These are phyloP conservation scores for Vanessa atalanta DNA, from an alignment of 1,140 invertebrate genomes.

Conservation along the genomic window DNA sequence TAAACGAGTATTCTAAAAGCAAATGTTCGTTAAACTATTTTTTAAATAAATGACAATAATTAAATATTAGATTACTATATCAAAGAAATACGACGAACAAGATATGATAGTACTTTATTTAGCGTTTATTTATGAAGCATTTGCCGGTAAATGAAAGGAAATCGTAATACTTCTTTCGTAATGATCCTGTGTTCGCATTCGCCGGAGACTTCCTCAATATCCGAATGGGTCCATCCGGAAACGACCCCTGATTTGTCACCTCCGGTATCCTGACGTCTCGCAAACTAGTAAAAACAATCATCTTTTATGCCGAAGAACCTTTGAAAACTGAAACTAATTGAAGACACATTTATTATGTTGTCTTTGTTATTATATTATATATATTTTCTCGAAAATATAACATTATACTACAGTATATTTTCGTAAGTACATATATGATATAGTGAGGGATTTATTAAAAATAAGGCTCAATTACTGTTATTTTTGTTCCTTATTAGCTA, in stretches of 20 bases:
- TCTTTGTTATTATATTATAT: not conserved
- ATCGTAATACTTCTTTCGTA: not conserved
- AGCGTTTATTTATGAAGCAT: not conserved
- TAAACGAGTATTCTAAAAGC: too few species aligned
- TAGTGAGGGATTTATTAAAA: too few species aligned
- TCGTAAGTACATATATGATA: too few species aligned
- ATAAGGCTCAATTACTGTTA: too few species aligned
- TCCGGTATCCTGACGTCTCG: slow-evolving; percentile 33
- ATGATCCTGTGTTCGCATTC: slow-evolving; percentile 4
- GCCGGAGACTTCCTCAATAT: slow-evolving; percentile 54
- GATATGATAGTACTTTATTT: not conserved
- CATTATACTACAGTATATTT: too few species aligned
- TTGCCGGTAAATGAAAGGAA: not conserved
- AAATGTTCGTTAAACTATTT: too few species aligned
- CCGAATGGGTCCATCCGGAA: slow-evolving; percentile 36
- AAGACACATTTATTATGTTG: not conserved
- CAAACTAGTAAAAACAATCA: not conserved
- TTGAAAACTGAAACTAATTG: not conserved
- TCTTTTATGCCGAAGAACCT: not conserved
- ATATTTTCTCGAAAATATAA: too few species aligned
- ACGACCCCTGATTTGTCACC: slow-evolving; percentile 48
- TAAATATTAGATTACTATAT: too few species aligned
- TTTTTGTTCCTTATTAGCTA: too few species aligned
- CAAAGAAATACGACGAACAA: too few species aligned
- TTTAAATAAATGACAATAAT: too few species aligned